Evolutionary conservation across 2,797 vertebrate species (phyloP).

Genomic region (Pangasius larnaudii): DNA sequence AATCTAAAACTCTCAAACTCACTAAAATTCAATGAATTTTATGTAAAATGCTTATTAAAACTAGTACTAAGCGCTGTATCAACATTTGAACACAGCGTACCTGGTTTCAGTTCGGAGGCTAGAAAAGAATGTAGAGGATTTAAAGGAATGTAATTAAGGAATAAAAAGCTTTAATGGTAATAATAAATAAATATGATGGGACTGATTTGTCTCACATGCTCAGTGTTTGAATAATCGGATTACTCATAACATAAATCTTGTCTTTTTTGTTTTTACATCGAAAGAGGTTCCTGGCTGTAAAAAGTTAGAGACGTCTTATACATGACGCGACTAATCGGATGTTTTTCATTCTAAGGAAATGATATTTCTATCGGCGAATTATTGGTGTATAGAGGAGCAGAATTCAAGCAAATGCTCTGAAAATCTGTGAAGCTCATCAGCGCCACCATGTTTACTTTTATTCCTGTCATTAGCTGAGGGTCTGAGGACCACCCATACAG

Average conservation of each 20-base stretch:
- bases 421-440: slow-evolving; percentile 56
- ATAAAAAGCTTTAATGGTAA: background rate
- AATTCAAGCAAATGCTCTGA: background rate
- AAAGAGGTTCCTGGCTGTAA: background rate
- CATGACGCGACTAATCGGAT: background rate
- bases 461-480: slow-evolving; percentile 75
- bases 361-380: background rate
- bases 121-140: background rate
- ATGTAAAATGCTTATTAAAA: background rate
- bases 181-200: slow-evolving; percentile 6
- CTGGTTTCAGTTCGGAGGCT: background rate
- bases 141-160: background rate
- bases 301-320: background rate
- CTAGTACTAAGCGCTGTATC: background rate
- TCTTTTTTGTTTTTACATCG: background rate
- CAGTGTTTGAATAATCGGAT: background rate
- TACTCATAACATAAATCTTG: background rate
- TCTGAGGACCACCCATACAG: slow-evolving; percentile 74
- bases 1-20: background rate
- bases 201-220: background rate
- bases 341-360: background rate
- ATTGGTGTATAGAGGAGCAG: background rate
- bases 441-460: slow-evolving; percentile 73
- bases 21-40: background rate
- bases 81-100: background rate